phyloP scores from a whole-genome alignment of 2,797 vertebrate genomes.

The Leucoraja ocellata region DNA sequence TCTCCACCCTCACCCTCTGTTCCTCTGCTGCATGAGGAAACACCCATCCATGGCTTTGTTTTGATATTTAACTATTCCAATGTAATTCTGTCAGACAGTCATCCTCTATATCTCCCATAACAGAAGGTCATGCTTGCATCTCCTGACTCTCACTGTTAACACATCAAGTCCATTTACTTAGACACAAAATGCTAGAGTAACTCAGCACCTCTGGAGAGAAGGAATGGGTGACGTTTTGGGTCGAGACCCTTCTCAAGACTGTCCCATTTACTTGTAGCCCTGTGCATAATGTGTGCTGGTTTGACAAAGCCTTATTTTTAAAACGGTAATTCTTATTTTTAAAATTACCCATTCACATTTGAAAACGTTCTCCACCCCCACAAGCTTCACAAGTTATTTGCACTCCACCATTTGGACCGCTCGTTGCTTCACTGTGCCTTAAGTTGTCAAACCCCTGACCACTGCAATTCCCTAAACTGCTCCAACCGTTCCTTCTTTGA shows the following conservation, averaged over 20 bases:
- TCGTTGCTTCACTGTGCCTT: neutral
- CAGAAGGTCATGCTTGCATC: neutral
- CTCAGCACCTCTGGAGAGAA: no score
- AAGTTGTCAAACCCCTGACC: neutral
- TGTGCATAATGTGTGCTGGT: neutral
- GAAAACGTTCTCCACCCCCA: neutral
- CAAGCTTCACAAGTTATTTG: neutral
- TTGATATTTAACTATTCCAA: neutral
- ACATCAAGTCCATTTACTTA: neutral
- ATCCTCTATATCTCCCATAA: neutral
- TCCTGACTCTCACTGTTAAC: neutral
- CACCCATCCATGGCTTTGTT: neutral
- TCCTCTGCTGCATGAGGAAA: neutral
- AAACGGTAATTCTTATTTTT: neutral
- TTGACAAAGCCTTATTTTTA: neutral
- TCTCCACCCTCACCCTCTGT: neutral
- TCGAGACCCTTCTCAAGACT: no score
- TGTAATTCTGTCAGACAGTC: neutral
- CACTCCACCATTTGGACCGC: neutral
- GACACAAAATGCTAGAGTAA: no score
- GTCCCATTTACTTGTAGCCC: no score
- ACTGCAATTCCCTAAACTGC: neutral
- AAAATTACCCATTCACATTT: neutral
- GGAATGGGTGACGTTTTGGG: no score
- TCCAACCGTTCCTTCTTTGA: neutral